These are phyloP conservation scores for Brachypterus glaber DNA, from an alignment of 2,888 invertebrate species.

Conservation along the genomic window DNA sequence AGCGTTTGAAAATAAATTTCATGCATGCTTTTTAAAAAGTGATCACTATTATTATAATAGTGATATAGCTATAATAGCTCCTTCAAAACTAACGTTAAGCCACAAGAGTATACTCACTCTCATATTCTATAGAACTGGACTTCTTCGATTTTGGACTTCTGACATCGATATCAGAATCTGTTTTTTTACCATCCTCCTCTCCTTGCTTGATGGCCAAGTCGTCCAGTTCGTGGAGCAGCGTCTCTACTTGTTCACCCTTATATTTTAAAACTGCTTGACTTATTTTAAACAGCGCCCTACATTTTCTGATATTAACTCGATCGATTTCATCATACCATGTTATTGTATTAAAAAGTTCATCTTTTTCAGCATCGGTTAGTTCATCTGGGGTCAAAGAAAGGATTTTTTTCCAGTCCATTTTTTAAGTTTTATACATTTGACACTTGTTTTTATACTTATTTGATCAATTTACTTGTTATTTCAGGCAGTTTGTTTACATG, in stretches of 20 bases:
- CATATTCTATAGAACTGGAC: slow-evolving; percentile 29
- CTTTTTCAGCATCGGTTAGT: slow-evolving; percentile 51
- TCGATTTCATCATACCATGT: slow-evolving; percentile 55
- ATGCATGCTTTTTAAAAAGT: too few species aligned
- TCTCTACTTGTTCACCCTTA: slow-evolving; percentile 58
- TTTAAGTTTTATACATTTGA: slow-evolving; percentile 1
- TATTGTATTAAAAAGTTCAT: slow-evolving; percentile 52
- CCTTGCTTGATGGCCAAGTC: slow-evolving; percentile 42
- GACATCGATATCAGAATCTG: slow-evolving; percentile 32
- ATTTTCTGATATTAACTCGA: slow-evolving; percentile 46
- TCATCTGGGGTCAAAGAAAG: slow-evolving; percentile 46
- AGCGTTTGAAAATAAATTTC: too few species aligned
- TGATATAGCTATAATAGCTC: too few species aligned
- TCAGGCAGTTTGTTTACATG: too few species aligned
- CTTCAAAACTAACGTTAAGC: too few species aligned
- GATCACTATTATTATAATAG: too few species aligned
- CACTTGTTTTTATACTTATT: slow-evolving; percentile 1
- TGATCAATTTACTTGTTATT: too few species aligned
- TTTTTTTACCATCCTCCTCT: slow-evolving; percentile 37
- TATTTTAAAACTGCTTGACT: slow-evolving; percentile 59
- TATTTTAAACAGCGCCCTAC: slow-evolving; percentile 49
- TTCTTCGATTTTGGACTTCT: slow-evolving; percentile 31
- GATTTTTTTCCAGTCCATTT: slow-evolving; percentile 51
- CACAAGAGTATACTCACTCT: slow-evolving; percentile 41
- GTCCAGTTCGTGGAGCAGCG: slow-evolving; percentile 44